Evolutionary conservation across 2,888 invertebrate genomes (phyloP).

Genomic region (Drosophila seclusa): DNA sequence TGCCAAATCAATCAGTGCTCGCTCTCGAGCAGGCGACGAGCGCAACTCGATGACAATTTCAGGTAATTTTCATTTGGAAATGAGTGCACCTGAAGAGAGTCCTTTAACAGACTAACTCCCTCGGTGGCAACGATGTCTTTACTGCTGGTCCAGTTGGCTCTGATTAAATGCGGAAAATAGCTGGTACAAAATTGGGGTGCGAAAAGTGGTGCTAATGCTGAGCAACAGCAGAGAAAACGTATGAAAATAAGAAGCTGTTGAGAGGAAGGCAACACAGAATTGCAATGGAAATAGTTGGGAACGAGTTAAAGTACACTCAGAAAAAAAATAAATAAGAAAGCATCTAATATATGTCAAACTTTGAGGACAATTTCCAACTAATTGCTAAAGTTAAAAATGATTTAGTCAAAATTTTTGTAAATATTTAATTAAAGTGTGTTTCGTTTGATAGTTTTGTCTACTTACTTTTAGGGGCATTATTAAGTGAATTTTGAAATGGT

Average conservation of each 20-base stretch:
- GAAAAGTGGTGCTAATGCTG: constrained; percentile 30
- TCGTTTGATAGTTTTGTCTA: background rate
- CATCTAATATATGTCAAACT: too few relatives aligned
- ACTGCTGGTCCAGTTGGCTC: constrained; percentile 66
- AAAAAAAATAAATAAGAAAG: background rate
- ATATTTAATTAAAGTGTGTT: too few relatives aligned
- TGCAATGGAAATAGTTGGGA: constrained; percentile 23
- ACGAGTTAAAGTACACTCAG: constrained; percentile 47
- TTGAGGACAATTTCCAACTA: fast-evolving
- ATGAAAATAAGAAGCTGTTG: background rate
- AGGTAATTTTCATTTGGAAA: constrained; percentile 53
- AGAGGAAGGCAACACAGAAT: constrained; percentile 4
- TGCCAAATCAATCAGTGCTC: constrained; percentile 52
- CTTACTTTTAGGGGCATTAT: background rate
- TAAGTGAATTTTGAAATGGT: background rate
- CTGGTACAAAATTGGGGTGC: constrained; percentile 46
- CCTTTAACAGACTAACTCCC: constrained; percentile 48
- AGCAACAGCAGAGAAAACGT: constrained; percentile 1
- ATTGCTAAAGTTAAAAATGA: background rate
- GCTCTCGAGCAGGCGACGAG: background rate
- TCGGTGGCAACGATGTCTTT: constrained; percentile 40
- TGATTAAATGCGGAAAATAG: constrained; percentile 67
- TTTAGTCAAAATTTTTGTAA: too few relatives aligned
- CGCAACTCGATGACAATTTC: constrained; percentile 26
- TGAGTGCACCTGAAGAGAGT: constrained; percentile 60